These are phyloP conservation scores for Fregata magnificens DNA, from an alignment of 2,113 vertebrate genomes.

Conservation along the genomic window DNA sequence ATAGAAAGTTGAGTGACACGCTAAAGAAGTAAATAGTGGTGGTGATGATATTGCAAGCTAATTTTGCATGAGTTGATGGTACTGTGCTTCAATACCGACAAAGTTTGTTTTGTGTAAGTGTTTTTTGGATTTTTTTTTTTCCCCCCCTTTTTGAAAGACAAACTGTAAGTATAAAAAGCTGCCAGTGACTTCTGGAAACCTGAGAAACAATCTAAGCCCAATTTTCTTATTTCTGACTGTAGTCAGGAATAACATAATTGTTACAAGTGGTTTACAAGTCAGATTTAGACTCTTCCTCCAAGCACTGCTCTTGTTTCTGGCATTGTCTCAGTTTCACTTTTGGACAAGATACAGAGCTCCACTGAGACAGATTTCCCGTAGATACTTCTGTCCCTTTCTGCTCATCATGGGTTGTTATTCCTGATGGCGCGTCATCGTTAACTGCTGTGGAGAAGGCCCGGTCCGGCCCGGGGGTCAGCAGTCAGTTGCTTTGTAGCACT, in stretches of 20 bases:
- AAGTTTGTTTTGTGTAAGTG: not conserved
- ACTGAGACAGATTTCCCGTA: not conserved
- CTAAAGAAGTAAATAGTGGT: not conserved
- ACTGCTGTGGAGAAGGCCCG: not conserved
- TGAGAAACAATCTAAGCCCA: not conserved
- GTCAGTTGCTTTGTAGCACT: not conserved
- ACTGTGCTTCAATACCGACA: not conserved
- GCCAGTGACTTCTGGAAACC: not conserved
- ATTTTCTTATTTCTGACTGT: not conserved
- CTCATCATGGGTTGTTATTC: rapidly evolving
- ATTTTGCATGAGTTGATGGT: not conserved
- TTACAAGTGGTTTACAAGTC: not conserved
- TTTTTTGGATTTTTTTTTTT: not conserved
- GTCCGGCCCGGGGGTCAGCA: not conserved
- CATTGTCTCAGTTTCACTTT: not conserved
- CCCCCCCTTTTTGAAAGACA: not conserved
- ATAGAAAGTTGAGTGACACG: not conserved
- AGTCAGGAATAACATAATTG: not conserved
- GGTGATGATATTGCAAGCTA: not conserved
- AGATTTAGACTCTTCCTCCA: not conserved
- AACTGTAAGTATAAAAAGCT: not conserved
- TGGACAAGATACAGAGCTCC: not conserved
- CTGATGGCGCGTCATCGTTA: rapidly evolving
- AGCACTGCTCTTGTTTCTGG: not conserved
- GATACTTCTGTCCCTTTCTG: not conserved